Conservation (phyloP, 2,113 vertebrate genomes). For the Panthera uncia region DNA sequence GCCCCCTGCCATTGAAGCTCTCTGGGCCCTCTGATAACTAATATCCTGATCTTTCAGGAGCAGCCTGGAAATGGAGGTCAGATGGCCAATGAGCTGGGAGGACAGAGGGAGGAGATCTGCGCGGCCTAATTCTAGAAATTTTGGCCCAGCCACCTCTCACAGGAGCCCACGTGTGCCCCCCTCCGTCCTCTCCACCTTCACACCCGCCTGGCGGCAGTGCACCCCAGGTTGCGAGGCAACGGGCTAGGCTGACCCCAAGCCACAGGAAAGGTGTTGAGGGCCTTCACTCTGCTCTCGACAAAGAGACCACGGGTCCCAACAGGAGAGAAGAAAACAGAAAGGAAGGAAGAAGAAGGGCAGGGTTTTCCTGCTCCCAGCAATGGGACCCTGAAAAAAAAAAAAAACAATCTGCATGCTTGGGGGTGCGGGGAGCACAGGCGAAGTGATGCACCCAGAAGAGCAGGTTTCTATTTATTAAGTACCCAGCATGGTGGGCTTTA, state of each 20-base stretch:
- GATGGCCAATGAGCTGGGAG: not conserved
- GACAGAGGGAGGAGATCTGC: not conserved
- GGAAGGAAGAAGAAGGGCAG: not conserved
- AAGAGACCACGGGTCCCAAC: rapidly evolving
- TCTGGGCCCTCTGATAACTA: rapidly evolving
- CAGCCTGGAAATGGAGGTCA: no score
- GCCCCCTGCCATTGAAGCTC: not conserved
- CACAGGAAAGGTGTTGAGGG: not conserved
- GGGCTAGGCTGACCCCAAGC: not conserved
- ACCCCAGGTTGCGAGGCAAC: not conserved
- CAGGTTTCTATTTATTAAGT: rapidly evolving
- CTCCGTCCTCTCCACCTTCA: not conserved
- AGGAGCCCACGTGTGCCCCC: not conserved
- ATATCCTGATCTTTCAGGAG: not conserved
- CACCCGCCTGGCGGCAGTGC: not conserved
- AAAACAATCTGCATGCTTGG: rapidly evolving
- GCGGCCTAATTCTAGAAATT: not conserved
- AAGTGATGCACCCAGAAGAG: rapidly evolving
- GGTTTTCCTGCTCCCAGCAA: not conserved
- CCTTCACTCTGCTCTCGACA: not conserved
- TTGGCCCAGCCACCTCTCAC: not conserved
- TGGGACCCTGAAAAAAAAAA: not conserved
- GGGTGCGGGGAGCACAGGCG: rapidly evolving
- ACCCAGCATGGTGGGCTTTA: not conserved
- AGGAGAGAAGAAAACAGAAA: not conserved